Percentiles rank a stretch among this genome's conserved stretches.
These are phyloP conservation scores for Taenaris catops DNA, from an alignment of 2,888 invertebrate genomes.

Conservation along the genomic window DNA sequence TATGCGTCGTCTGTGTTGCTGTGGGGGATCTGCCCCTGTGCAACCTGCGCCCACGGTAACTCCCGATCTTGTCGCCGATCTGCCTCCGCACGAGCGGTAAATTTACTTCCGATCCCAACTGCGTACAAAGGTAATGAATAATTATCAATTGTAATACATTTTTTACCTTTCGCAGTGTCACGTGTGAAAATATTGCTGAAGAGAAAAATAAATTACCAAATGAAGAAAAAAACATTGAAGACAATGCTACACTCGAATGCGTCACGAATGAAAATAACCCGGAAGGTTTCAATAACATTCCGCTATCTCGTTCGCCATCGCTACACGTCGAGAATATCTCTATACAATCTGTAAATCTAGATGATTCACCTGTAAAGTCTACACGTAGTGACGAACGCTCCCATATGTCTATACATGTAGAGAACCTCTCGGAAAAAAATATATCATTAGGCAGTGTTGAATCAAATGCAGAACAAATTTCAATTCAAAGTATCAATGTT, in stretches of 20 bases:
- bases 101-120: slow-evolving; percentile 11
- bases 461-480: slow-evolving; percentile 8
- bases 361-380: slow-evolving; percentile 30
- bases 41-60: slow-evolving; percentile 36
- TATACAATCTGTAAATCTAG: slow-evolving; percentile 23
- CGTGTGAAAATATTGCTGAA: slow-evolving; percentile 49
- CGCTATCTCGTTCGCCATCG: slow-evolving; percentile 5
- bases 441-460: slow-evolving; percentile 31
- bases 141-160: slow-evolving; percentile 5
- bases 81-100: slow-evolving; percentile 65
- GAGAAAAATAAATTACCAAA: slow-evolving; percentile 30
- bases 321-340: slow-evolving; percentile 7
- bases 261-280: slow-evolving; percentile 29
- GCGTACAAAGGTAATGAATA: not conserved
- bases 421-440: slow-evolving; percentile 7
- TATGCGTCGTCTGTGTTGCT: slow-evolving; percentile 57
- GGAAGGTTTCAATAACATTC: not conserved
- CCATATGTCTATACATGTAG: slow-evolving; percentile 40
- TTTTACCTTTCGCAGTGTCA: slow-evolving; percentile 48
- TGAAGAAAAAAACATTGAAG: slow-evolving; percentile 23
- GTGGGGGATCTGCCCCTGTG: slow-evolving; percentile 46
- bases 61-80: slow-evolving; percentile 66
- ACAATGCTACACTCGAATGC: slow-evolving; percentile 29
- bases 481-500: slow-evolving; percentile 26
- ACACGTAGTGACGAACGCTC: slow-evolving; percentile 57